phyloP scores from a whole-genome alignment of 2,113 vertebrate species.

The Microtus ochrogaster region DNA sequence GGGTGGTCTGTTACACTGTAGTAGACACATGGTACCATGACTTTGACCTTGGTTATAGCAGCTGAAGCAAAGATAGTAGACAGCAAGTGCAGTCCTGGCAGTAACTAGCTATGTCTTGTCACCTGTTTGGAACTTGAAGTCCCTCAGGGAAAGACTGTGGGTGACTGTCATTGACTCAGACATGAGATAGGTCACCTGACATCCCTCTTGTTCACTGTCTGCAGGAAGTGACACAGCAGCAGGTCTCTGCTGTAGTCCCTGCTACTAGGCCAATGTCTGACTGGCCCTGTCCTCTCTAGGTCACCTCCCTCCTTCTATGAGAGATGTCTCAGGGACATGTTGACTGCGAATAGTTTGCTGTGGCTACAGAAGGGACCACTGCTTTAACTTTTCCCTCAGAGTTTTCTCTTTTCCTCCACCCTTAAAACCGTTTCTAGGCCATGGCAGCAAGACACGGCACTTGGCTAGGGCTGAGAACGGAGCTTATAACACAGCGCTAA shows the following conservation, averaged over 20 bases:
- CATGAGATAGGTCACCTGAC: neutral
- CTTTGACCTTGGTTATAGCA: neutral
- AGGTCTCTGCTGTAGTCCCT: rapidly evolving
- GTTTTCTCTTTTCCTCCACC: neutral
- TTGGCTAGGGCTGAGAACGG: rapidly evolving
- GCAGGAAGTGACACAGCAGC: neutral
- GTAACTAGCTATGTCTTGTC: neutral
- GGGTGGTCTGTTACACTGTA: neutral
- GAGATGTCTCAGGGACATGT: neutral
- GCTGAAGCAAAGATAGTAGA: neutral
- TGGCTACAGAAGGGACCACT: neutral
- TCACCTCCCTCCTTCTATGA: neutral
- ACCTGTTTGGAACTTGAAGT: neutral
- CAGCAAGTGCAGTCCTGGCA: neutral
- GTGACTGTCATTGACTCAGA: neutral
- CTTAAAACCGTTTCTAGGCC: neutral
- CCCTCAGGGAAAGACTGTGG: neutral
- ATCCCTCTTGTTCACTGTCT: too few species aligned
- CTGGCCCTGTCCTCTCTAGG: neutral
- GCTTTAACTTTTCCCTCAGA: neutral
- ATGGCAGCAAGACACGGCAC: neutral
- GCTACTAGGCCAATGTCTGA: neutral
- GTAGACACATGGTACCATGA: neutral
- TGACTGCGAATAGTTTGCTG: neutral
- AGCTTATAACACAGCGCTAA: too few species aligned